Evolutionary conservation across 2,888 invertebrate genomes (phyloP), one percentile per base, ranked within the genome.

Genomic region (Drosophila birchii): DNA sequence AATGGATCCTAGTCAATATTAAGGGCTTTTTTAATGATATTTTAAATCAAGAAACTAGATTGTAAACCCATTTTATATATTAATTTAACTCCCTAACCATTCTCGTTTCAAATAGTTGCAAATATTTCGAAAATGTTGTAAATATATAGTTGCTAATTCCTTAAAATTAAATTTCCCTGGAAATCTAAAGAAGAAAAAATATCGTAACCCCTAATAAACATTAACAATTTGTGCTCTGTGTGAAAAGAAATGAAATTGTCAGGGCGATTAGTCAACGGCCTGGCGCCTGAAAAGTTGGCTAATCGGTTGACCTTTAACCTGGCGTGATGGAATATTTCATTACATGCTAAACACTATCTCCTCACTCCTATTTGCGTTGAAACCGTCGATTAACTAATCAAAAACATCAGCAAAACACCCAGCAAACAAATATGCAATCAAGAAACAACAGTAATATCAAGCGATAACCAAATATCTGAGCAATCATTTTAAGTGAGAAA

Each of bases 231-330:
- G 16, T 45, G n/a, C 26, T n/a, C 16, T 29, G 6, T n/a, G 12
- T 3, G n/a, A 47, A 47, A 47, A 7, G n/a, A 3, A n/a, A n/a
- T n/a, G n/a, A n/a, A n/a, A n/a, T n/a, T n/a, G n/a, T n/a, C n/a
- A 38, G 20, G 8, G 36, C 38, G 38, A 56, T 51, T 55, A 51
- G 11, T 34, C 26, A 29, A 41, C n/a, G 26, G 20, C 0, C 36
- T 43, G 71, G 58, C 70, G 58, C 53, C 53, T 34, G 34, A 20
- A 14, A 34, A 49, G 36, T n/a, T 16, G 39, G 20, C 57, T 54
- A 56, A 38, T 71, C 53, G 32, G 20, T n/a, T 39, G 57, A 73
- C 54, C 64, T 59, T 59, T 73, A 23, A 41, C 62, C 74, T 26
- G 44, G 23, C 41, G 23, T 72, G 14, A 70, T 54, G 39, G 54